Base-by-base conservation (phyloP, 2,888 invertebrate species). In the Cheilosia variabilis region DNA sequence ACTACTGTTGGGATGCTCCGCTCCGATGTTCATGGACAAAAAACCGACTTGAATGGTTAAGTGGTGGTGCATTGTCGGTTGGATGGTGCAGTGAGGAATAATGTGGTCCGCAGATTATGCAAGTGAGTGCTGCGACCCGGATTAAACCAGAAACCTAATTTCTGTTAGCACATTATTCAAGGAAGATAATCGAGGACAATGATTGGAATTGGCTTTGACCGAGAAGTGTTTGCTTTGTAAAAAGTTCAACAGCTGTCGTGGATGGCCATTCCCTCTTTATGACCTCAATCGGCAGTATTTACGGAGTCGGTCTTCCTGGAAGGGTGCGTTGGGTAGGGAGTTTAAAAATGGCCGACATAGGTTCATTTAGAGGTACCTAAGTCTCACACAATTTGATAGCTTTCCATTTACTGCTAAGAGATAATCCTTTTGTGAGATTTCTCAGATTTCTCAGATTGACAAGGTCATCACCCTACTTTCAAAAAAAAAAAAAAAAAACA, bases 81-180 rank as follows among this genome's bases (percentile, higher is more conserved):
- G 6, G 50, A 22, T 24, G 43, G 7, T 53, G 17, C 27, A 31
- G 7, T 17, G 9, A 3, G 55, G 27, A 41, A 27, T 55, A 17
- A 45, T 45, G 43, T 22, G 22, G 50, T 17, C 13, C 17, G 9
- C 31, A 66, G 55, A 57, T 68, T 68, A 68, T 68, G 68, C 45
- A 68, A 68, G 57, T 45, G 55, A 55, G 31, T 31, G 19, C 15
- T 55, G 55, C 45, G 68, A 55, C 55, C 55, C 10, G 24, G 55
- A 57, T 43, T 68, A 68, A 45, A 45, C 31, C 13, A 68, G 55
- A 57, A 31, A 68, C 68, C 53, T 68, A 68, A 68, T 68, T 55
- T 66, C 41, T 24, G 52, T 52, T 65, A 4, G 27, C 34, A n/a
- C 50, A 47, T 34, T 50, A 22, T 10, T 63, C 50, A 9, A 31